Evolutionary conservation across 2,113 vertebrate species (phyloP).

Genomic region (Mormyrus iriodes): DNA sequence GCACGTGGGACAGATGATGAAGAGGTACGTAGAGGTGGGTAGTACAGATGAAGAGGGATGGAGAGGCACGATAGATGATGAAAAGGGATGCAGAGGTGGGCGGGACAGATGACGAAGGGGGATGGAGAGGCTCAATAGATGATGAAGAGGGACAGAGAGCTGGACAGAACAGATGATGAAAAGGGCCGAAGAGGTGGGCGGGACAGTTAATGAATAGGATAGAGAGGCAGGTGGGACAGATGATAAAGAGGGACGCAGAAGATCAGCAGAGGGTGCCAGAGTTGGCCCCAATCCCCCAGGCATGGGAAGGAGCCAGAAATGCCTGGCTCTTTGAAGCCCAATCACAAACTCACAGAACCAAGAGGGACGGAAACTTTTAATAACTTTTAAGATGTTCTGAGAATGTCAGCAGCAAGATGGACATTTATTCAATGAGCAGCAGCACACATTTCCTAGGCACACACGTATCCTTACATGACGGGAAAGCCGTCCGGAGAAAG

Average conservation of each 20-base stretch:
- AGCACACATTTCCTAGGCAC: not conserved
- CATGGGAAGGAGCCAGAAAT: not conserved
- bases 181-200: not conserved
- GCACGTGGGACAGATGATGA: too few species aligned
- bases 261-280: not conserved
- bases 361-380: not conserved
- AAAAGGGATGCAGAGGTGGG: not conserved
- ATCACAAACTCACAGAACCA: not conserved
- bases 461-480: not conserved
- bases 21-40: too few species aligned
- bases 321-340: not conserved
- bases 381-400: not conserved
- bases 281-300: not conserved
- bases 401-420: too few species aligned
- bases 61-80: not conserved
- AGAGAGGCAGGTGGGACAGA: not conserved
- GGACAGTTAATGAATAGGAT: not conserved
- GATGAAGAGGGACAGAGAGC: not conserved
- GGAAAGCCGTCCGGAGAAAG: not conserved
- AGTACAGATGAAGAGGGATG: too few species aligned
- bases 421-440: not conserved
- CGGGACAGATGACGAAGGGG: not conserved
- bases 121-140: too few species aligned
- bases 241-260: not conserved
- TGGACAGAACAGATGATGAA: not conserved